Percentiles rank a stretch among this genome's conserved stretches.
phyloP scores from a whole-genome alignment of 2,888 invertebrate species.

The Atethmia centrago region DNA sequence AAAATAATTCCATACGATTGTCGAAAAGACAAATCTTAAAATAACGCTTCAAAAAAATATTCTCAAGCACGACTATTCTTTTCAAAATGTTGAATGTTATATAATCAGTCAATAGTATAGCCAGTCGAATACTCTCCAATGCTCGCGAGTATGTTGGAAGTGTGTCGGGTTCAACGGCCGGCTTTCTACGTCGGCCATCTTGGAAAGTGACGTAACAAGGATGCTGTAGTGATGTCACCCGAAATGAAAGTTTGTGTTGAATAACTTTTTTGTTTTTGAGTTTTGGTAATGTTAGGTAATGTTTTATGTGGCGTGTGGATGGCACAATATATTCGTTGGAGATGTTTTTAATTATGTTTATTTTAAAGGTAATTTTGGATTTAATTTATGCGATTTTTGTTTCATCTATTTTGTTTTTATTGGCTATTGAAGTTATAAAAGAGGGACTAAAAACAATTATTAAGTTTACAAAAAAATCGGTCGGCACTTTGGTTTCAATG shows the following conservation, averaged over 20 bases:
- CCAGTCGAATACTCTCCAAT: constrained; percentile 42
- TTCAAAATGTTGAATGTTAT: constrained; percentile 45
- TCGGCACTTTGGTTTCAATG: neutral
- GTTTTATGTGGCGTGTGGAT: neutral
- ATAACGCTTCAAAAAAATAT: neutral
- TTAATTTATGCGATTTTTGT: neutral
- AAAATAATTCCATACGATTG: neutral
- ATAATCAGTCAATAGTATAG: constrained; percentile 44
- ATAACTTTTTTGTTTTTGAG: constrained; percentile 45
- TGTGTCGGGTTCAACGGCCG: constrained; percentile 77
- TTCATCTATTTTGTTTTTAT: neutral
- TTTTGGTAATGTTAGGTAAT: constrained; percentile 52
- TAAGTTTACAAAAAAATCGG: neutral
- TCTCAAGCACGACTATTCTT: neutral
- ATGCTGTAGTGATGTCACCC: constrained; percentile 77
- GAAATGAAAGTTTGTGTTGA: constrained; percentile 69
- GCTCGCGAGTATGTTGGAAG: constrained; percentile 53
- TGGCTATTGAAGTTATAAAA: neutral
- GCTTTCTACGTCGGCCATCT: constrained; percentile 79
- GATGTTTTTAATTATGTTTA: neutral
- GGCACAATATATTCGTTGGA: neutral
- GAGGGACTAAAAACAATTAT: neutral
- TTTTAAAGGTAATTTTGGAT: neutral
- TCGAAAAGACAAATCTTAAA: neutral
- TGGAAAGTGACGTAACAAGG: constrained; percentile 77